Conservation (phyloP, 2,113 vertebrate species). For the Psettodes erumei region DNA sequence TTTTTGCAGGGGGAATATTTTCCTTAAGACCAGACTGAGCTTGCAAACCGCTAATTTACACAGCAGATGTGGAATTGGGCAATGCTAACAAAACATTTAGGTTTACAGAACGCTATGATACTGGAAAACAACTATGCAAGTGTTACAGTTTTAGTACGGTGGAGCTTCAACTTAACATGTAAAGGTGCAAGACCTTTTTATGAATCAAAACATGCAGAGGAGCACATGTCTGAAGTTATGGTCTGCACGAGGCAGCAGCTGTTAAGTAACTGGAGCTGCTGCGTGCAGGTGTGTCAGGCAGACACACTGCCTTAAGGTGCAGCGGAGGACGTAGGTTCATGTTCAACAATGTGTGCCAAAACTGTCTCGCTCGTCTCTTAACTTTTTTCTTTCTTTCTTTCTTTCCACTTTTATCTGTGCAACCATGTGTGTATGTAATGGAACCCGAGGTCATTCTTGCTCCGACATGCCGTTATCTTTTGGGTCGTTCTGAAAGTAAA, state of each 20-base stretch:
- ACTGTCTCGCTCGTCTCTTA: conserved; percentile 38
- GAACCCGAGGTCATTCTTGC: conserved; percentile 65
- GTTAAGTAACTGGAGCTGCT: conserved; percentile 34
- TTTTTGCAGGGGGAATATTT: conserved; percentile 72
- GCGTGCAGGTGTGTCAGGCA: conserved; percentile 53
- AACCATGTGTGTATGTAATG: conserved; percentile 58
- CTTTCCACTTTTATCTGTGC: conserved; percentile 39
- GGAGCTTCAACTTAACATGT: conserved; percentile 5
- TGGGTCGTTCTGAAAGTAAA: conserved; percentile 22
- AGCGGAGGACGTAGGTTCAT: conserved; percentile 59
- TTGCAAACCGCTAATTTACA: conserved; percentile 62
- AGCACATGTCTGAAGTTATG: conserved; percentile 11
- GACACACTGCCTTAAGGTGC: conserved; percentile 48
- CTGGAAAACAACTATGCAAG: conserved; percentile 32
- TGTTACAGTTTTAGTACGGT: conserved; percentile 17
- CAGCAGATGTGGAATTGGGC: conserved; percentile 74
- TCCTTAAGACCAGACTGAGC: conserved; percentile 62
- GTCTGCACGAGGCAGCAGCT: conserved; percentile 32
- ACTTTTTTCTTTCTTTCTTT: conserved; percentile 1
- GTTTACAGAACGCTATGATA: conserved; percentile 40
- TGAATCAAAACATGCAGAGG: not conserved
- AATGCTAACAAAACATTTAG: conserved; percentile 63
- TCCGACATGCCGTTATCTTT: conserved; percentile 46
- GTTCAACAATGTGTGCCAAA: conserved; percentile 66
- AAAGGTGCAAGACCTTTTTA: not conserved